Evolutionary conservation across 2,888 invertebrate genomes (phyloP), one percentile per base, ranked within the genome.

Genomic region (Leucophenga maculata): DNA sequence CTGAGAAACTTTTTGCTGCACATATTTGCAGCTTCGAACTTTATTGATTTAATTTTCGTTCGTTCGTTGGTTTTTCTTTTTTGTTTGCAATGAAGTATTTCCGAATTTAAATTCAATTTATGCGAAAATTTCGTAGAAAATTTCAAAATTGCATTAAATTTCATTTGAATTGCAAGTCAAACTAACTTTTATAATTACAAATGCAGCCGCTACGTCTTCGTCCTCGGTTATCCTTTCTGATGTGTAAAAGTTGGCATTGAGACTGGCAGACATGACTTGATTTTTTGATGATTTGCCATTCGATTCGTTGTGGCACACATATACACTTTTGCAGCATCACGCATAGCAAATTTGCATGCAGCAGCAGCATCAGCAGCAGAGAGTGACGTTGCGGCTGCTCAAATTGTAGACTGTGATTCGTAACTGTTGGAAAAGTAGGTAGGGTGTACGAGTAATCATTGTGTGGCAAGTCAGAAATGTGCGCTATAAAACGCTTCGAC

Each of bases 171-270:
- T 64, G 44, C 62, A 64, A 64, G 62, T 22, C 46, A 64, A 64
- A 64, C 62, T 64, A 64, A 64, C 62, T 64, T 62, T 62, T 64
- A 64, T 64, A 64, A 64, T 64, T 64, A 64, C 62, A 26, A 26
- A 26, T 26, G 48, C 44, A 22, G 46, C 11, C 20, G 62, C 31
- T 26, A 1, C 57, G 14, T 31, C 14, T 26, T 6, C 26, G 16
- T 6, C 31, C 26, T 57, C n/a, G 26, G 18, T n/a, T 9, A 31
- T 26, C 9, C 31, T 22, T n/a, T 13, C n/a, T 26, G 57, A 26
- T 13, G 13, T 26, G n/a, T 22, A 57, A n/a, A 13, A 54, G 54
- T 20, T 54, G 18, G 54, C 54, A 54, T 9, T 54, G 54, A 54
- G 18, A 39, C 8, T 50, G 50, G 13, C n/a, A 18, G 8, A 16